Conservation (phyloP, 2,797 vertebrate species). For the Chromobotia macracanthus region DNA sequence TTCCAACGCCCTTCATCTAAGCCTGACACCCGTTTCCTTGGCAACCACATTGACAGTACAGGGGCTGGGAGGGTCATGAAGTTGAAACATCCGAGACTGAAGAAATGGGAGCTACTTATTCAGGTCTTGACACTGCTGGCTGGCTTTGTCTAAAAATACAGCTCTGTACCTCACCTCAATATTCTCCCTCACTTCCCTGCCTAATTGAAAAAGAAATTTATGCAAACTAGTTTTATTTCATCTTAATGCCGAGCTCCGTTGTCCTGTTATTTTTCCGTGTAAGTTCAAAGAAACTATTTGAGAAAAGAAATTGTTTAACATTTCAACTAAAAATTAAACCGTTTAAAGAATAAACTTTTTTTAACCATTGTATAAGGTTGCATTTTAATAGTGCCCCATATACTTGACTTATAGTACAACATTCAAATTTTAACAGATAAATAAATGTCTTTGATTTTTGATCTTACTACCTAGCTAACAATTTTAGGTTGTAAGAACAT, state of each 20-base stretch:
- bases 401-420: background rate
- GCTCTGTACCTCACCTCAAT: constrained; percentile 41
- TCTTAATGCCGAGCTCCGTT: background rate
- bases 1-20: constrained; percentile 66
- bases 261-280: constrained; percentile 14
- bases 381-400: background rate
- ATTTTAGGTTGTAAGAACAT: no score
- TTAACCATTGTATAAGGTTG: background rate
- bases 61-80: constrained; percentile 69
- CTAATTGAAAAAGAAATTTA: constrained; percentile 53
- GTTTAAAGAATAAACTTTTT: background rate
- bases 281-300: constrained; percentile 8
- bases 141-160: constrained; percentile 62
- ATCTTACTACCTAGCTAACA: no score
- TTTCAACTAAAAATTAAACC: background rate
- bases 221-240: constrained; percentile 40
- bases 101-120: constrained; percentile 56
- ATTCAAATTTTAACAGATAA: background rate
- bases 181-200: constrained; percentile 24
- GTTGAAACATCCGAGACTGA: constrained; percentile 56
- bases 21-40: constrained; percentile 74
- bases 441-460: background rate
- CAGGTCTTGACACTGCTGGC: constrained; percentile 69
- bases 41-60: constrained; percentile 71
- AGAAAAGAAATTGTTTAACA: background rate